phyloP scores from a whole-genome alignment of 2,113 vertebrate species.

The Tyto alba region DNA sequence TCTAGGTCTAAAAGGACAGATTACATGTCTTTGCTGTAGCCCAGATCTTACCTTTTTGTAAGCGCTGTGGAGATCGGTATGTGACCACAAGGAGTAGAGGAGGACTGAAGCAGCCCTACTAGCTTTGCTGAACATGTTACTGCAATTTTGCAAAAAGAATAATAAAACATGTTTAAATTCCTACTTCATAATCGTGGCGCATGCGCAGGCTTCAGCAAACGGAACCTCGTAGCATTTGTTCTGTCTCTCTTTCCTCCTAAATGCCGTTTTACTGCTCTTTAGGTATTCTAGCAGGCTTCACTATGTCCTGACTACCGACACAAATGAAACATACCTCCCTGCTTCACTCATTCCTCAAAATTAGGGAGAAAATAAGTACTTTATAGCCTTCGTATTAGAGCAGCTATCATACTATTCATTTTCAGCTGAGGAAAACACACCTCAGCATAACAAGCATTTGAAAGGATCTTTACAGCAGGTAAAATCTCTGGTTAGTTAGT shows the following conservation, averaged over 20 bases:
- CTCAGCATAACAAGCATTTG: neutral
- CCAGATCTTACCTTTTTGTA: slow-evolving; percentile 82
- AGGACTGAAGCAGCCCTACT: slow-evolving; percentile 80
- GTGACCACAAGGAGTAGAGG: slow-evolving; percentile 85
- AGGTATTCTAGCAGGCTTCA: neutral
- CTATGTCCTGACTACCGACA: neutral
- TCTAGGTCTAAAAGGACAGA: neutral
- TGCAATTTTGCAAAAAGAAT: slow-evolving; percentile 32
- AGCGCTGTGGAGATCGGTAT: slow-evolving; percentile 76
- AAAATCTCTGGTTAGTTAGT: neutral
- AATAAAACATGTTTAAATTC: neutral
- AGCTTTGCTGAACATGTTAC: slow-evolving; percentile 70
- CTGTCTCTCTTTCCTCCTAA: neutral
- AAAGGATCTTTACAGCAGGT: neutral
- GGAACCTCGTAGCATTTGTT: neutral
- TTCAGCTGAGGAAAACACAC: neutral
- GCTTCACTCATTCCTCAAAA: neutral
- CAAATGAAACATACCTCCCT: neutral
- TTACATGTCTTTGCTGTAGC: neutral
- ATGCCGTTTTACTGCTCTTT: neutral
- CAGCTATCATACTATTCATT: neutral
- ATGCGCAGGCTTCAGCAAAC: neutral
- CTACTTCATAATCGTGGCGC: neutral
- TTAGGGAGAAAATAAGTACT: neutral
- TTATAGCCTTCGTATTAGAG: neutral